These are phyloP conservation scores for Macaca nemestrina DNA, from an alignment of 2,113 vertebrate species.

Conservation along the genomic window DNA sequence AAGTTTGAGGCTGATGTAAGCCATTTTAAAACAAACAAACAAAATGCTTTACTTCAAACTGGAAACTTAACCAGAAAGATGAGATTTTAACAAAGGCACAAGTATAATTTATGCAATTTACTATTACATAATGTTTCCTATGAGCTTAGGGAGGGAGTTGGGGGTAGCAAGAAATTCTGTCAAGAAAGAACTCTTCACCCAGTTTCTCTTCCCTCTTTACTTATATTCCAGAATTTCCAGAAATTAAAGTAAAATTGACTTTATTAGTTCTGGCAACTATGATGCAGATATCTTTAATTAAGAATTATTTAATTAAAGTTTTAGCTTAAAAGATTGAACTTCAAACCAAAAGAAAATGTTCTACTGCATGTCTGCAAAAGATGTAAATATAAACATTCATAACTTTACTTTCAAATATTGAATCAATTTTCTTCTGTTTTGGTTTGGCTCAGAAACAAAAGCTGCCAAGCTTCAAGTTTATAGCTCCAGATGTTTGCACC, in stretches of 20 bases:
- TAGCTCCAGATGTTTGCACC: slow-evolving; percentile 65
- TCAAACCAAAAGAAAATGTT: slow-evolving; percentile 60
- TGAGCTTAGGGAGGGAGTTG: neutral
- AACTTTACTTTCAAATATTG: slow-evolving; percentile 66
- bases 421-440: slow-evolving; percentile 59
- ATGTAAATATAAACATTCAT: slow-evolving; percentile 63
- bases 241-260: slow-evolving; percentile 47
- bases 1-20: neutral
- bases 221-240: slow-evolving; percentile 18
- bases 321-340: slow-evolving; percentile 48
- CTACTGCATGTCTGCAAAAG: slow-evolving; percentile 36
- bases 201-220: neutral
- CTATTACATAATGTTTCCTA: neutral
- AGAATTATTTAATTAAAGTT: slow-evolving; percentile 61
- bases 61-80: neutral
- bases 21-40: neutral
- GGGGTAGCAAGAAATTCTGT: slow-evolving; percentile 8
- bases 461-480: slow-evolving; percentile 52
- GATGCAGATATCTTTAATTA: slow-evolving; percentile 43
- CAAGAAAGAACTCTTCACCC: neutral
- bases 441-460: slow-evolving; percentile 52
- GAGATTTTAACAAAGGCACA: neutral
- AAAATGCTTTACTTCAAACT: slow-evolving; percentile 5
- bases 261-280: slow-evolving; percentile 39
- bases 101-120: neutral